phyloP scores from a whole-genome alignment of 2,888 invertebrate genomes.

The Tiphia femorata region DNA sequence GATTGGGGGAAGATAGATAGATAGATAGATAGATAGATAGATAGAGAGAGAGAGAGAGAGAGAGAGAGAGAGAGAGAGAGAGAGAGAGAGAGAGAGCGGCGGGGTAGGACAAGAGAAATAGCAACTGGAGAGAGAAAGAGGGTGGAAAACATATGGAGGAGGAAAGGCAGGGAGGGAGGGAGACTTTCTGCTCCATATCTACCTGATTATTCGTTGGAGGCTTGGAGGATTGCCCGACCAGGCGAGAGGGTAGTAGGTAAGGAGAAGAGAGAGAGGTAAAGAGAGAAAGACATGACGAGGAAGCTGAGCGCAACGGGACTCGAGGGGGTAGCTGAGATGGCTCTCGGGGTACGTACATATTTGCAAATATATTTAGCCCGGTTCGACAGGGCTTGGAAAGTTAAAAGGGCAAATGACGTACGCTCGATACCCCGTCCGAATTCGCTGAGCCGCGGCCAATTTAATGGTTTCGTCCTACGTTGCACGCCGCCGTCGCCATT shows the following conservation, averaged over 20 bases:
- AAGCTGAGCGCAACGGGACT: neutral
- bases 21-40: neutral
- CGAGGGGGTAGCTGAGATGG: constrained; percentile 38
- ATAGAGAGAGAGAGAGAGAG: constrained; percentile 10
- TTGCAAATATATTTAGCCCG: constrained; percentile 64
- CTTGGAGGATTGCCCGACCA: constrained; percentile 37
- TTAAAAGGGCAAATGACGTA: constrained; percentile 61
- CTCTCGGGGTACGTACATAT: constrained; percentile 57
- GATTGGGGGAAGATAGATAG: constrained; percentile 7
- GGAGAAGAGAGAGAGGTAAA: constrained; percentile 19
- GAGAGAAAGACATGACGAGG: constrained; percentile 13
- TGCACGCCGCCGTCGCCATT: constrained; percentile 5
- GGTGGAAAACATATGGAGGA: constrained; percentile 3
- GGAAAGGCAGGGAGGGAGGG: constrained; percentile 15
- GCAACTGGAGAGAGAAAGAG: no score
- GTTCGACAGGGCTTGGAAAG: constrained; percentile 51
- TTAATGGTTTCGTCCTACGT: constrained; percentile 56
- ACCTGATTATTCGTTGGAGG: constrained; percentile 60
- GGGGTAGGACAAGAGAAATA: neutral
- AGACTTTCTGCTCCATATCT: constrained; percentile 42
- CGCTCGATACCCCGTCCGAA: constrained; percentile 48
- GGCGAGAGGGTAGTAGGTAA: constrained; percentile 23
- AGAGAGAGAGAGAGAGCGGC: neutral
- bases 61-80: neutral
- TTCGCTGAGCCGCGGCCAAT: constrained; percentile 60